These are phyloP conservation scores for Amaurobius ferox DNA, from an alignment of 2,888 invertebrate species.

Conservation along the genomic window DNA sequence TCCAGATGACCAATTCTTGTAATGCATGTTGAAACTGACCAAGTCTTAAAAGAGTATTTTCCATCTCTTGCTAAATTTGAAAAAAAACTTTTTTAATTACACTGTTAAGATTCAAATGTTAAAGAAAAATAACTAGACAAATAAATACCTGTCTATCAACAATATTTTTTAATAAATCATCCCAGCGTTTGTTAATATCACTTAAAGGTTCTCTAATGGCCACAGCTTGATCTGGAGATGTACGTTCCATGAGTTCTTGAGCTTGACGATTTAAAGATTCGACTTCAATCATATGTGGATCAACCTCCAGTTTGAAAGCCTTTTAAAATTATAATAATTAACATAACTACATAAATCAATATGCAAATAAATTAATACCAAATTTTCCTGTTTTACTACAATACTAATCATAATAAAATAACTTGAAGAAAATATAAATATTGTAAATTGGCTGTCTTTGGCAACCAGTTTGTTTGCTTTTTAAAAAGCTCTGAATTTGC, in stretches of 20 bases:
- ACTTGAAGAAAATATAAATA: too few relatives aligned
- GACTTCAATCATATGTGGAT: slow-evolving; percentile 98
- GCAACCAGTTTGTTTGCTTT: too few relatives aligned
- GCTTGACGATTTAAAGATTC: slow-evolving; percentile 98
- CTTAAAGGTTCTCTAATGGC: slow-evolving; percentile 94
- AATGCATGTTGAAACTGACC: slow-evolving; percentile 99
- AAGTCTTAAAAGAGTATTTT: slow-evolving; percentile 92
- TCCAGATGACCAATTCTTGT: slow-evolving; percentile 95
- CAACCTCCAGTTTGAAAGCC: slow-evolving; percentile 94
- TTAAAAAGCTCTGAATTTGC: too few relatives aligned
- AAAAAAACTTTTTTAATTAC: neutral
- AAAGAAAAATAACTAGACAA: neutral
- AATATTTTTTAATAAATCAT: slow-evolving; percentile 90
- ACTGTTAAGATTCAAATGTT: neutral
- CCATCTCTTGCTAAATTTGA: slow-evolving; percentile 84
- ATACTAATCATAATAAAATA: too few relatives aligned
- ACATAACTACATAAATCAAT: too few relatives aligned
- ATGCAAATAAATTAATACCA: too few relatives aligned
- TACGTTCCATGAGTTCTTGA: slow-evolving; percentile 93
- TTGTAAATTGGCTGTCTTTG: too few relatives aligned
- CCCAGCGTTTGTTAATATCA: slow-evolving; percentile 95
- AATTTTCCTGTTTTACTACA: too few relatives aligned
- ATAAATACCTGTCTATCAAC: slow-evolving; percentile 86
- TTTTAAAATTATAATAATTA: too few relatives aligned
- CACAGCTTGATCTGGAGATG: slow-evolving; percentile 93